Base-by-base conservation (phyloP, 2,113 vertebrate species). In the Xenus cinereus region DNA sequence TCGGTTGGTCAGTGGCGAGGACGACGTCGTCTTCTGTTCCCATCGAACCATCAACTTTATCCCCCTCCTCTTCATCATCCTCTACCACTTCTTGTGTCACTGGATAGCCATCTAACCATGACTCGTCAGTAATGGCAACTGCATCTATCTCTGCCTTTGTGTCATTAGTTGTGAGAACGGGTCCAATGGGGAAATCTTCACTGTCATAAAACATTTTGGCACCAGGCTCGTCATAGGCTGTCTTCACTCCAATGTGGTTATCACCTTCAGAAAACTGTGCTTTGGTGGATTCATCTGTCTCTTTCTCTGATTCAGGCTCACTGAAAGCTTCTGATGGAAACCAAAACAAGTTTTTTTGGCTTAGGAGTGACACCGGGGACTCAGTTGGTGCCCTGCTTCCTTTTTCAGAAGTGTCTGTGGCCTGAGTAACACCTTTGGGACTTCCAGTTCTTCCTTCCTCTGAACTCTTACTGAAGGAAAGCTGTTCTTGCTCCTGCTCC, bases 61-160 rank as follows among this genome's bases (percentile, higher is more conserved):
- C 97, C 4, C 57, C 96, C 33, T 95, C 94, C 51, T 97, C 97
- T 67, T 97, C 96, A 4, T 90, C 93, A 46, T 97, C 98, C 59
- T 96, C 97, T 64, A 91, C 95, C 28, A 97, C 94, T 51, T 98
- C 98, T 5, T 98, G 98, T 4, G 97, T 97, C 66, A 99, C 98
- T 21, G 99, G 99, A 87, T 99, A 99, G 72, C 99, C 99, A 7
- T 99, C 99, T 59, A 99, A 84, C 99, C 99, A 99, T 1, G 99
- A 99, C 24, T 98, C 98, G 0, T 99, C 99, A 3, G 98, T 99
- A 91, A 98, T 98, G 78, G 97, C 95, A 68, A 95, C 93, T 32
- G 90, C 69, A 23, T 95, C 95, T 23, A 91, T 95, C 2, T 35
- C 94, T 27, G 43, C 90, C 90, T 97, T 97, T 67, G 98, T 98